Evolutionary conservation across 1,140 invertebrate genomes (phyloP), one percentile per base, ranked within the genome.

Genomic region (Ctenoplectra terminalis): DNA sequence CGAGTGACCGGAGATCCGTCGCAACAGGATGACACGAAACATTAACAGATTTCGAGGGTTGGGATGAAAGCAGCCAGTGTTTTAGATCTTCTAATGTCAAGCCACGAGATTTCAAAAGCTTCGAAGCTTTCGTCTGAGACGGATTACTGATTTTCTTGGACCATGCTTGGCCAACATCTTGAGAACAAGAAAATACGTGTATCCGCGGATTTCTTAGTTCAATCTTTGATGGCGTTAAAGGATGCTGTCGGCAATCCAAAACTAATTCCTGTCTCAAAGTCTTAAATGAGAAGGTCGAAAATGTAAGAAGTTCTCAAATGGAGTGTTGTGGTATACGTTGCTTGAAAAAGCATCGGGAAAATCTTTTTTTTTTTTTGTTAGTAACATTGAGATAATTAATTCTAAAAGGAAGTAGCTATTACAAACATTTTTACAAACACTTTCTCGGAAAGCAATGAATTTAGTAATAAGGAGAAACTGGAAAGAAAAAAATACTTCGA

Each of bases 141-240:
- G 80, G 87, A 90, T 90, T 88, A 90, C 79, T 48, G 80, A 86
- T 80, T 84, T 77, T 76, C 84, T 29, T 64, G 48, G 64, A 60
- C 7, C 34, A n/a, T 5, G 29, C 73, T 54, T 54, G 67, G 81
- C 48, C 72, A 63, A 58, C 70, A 67, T 34, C 15, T 40, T 29
- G 2, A 29, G 23, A 17, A 17, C 13, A 29, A 34, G 54, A 50
- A 78, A 46, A 13, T 31, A 50, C 67, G 5, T 40, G 34, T 23
- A 46, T 63, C 56, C n/a, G 23, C n/a, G 54, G 64, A 70, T 61
- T 72, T 73, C 17, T 73, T 73, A 29, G 7, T 40, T 61, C n/a
- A 29, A 70, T 58, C 67, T 61, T 71, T 79, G n/a, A 73, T 52
- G 34, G 69, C 17, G n/a, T n/a, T 37, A 31, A 37, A 29, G 6